phyloP scores from a whole-genome alignment of 2,797 vertebrate genomes.

The Chromis chromis region DNA sequence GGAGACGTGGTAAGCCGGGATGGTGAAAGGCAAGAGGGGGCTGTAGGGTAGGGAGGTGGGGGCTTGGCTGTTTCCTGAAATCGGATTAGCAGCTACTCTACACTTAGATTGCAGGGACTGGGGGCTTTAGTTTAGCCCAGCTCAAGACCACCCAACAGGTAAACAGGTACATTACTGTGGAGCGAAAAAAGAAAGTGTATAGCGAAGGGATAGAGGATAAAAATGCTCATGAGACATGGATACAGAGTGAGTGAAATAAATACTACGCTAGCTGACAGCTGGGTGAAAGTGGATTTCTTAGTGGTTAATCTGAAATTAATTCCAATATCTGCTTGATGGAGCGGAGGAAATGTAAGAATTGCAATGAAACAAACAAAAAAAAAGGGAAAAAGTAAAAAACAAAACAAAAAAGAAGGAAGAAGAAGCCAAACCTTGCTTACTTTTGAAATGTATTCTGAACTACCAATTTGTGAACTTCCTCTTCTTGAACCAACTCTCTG shows the following conservation, averaged over 20 bases:
- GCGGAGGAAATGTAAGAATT: slow-evolving; percentile 23
- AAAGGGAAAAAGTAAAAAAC: slow-evolving; percentile 9
- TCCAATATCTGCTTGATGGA: slow-evolving; percentile 31
- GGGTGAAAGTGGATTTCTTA: slow-evolving; percentile 46
- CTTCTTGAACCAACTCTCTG: slow-evolving; percentile 72
- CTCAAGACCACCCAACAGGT: slow-evolving; percentile 90
- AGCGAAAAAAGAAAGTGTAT: slow-evolving; percentile 66
- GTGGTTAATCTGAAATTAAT: slow-evolving; percentile 63
- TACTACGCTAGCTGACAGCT: slow-evolving; percentile 39
- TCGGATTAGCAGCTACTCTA: slow-evolving; percentile 92
- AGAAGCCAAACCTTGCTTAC: slow-evolving; percentile 25
- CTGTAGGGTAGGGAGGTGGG: slow-evolving; percentile 74
- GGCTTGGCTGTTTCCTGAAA: slow-evolving; percentile 89
- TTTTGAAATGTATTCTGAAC: slow-evolving; percentile 70
- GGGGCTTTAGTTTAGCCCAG: slow-evolving; percentile 83
- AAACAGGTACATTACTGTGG: slow-evolving; percentile 86
- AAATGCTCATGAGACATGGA: slow-evolving; percentile 70
- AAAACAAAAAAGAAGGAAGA: not conserved
- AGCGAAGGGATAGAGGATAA: slow-evolving; percentile 59
- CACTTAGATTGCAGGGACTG: slow-evolving; percentile 86
- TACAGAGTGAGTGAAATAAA: slow-evolving; percentile 67
- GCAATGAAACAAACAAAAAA: slow-evolving; percentile 45
- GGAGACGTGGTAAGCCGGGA: slow-evolving; percentile 51
- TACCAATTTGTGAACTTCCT: slow-evolving; percentile 76
- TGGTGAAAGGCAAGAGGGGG: slow-evolving; percentile 58